These are phyloP conservation scores for Orius laevigatus DNA, from an alignment of 1,140 invertebrate genomes.

Conservation along the genomic window DNA sequence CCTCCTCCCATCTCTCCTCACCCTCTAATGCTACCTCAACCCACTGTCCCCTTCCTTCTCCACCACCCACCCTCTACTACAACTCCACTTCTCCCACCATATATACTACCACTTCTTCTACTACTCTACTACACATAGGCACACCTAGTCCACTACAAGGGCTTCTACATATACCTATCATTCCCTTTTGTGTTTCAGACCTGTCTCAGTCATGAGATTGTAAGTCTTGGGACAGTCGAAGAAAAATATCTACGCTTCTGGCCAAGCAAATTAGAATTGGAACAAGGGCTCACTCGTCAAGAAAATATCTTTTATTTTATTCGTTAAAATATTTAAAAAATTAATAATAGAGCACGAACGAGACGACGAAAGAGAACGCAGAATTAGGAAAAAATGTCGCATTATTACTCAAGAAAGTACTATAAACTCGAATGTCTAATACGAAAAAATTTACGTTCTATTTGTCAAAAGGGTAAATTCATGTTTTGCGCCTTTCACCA, in stretches of 20 bases:
- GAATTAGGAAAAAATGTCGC: neutral
- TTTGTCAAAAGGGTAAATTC: slow-evolving; percentile 1
- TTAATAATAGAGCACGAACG: neutral
- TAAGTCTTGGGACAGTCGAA: slow-evolving; percentile 78
- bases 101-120: too few relatives aligned
- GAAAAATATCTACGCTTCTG: slow-evolving; percentile 80
- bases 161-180: slow-evolving; percentile 5
- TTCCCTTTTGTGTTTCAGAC: slow-evolving; percentile 33
- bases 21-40: too few relatives aligned
- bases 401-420: neutral
- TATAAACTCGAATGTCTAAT: slow-evolving; percentile 1
- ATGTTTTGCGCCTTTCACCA: neutral
- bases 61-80: neutral
- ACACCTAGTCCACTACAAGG: too few relatives aligned
- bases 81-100: slow-evolving; percentile 1
- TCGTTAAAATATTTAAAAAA: neutral
- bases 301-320: slow-evolving; percentile 7
- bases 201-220: slow-evolving; percentile 65
- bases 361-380: too few relatives aligned
- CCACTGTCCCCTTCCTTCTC: slow-evolving; percentile 9
- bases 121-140: too few relatives aligned
- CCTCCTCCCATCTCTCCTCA: too few relatives aligned
- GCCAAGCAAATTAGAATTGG: slow-evolving; percentile 83
- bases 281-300: slow-evolving; percentile 76
- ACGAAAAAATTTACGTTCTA: neutral